A percentile compares a stretch with the other conserved stretches of the same genome.
phyloP scores from a whole-genome alignment of 1,140 invertebrate species.

The Tyrophagus putrescentiae region DNA sequence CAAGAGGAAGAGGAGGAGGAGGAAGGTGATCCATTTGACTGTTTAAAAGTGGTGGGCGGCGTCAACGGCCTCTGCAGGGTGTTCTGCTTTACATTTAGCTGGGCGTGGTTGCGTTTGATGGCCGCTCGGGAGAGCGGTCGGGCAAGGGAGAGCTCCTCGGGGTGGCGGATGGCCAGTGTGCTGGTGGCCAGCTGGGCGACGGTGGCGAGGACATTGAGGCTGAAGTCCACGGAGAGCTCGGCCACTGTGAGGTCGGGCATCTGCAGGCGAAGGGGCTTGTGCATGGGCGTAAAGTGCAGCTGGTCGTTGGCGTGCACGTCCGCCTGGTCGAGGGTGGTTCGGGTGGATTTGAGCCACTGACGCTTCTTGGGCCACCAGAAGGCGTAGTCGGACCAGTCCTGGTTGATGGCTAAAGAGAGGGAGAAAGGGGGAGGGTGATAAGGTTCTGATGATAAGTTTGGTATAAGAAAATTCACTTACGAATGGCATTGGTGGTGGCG shows the following conservation, averaged over 20 bases:
- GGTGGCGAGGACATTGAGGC: slow-evolving; percentile 83
- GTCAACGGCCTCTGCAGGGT: slow-evolving; percentile 15
- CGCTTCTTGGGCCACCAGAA: slow-evolving; percentile 96
- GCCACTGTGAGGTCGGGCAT: slow-evolving; percentile 83
- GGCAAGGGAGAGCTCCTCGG: slow-evolving; percentile 88
- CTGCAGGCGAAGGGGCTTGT: slow-evolving; percentile 78
- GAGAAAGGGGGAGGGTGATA: neutral
- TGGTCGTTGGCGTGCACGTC: slow-evolving; percentile 87
- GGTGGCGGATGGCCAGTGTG: slow-evolving; percentile 85
- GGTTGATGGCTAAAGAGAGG: neutral
- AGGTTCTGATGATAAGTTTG: neutral
- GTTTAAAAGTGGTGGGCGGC: slow-evolving; percentile 5
- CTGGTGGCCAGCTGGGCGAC: slow-evolving; percentile 90
- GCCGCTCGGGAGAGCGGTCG: slow-evolving; percentile 69
- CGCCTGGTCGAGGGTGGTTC: slow-evolving; percentile 90
- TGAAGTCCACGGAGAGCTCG: slow-evolving; percentile 87
- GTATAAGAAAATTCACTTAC: neutral
- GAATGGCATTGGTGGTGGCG: neutral
- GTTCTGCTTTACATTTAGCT: slow-evolving; percentile 26
- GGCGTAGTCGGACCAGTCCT: slow-evolving; percentile 97
- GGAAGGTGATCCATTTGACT: no score
- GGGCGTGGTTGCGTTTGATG: slow-evolving; percentile 60
- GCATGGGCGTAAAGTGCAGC: slow-evolving; percentile 99
- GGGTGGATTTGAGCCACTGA: slow-evolving; percentile 78
- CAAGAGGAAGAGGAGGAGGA: neutral